Evolutionary conservation across 2,797 vertebrate species (phyloP).

Genomic region (Odontamblyopus rebecca): DNA sequence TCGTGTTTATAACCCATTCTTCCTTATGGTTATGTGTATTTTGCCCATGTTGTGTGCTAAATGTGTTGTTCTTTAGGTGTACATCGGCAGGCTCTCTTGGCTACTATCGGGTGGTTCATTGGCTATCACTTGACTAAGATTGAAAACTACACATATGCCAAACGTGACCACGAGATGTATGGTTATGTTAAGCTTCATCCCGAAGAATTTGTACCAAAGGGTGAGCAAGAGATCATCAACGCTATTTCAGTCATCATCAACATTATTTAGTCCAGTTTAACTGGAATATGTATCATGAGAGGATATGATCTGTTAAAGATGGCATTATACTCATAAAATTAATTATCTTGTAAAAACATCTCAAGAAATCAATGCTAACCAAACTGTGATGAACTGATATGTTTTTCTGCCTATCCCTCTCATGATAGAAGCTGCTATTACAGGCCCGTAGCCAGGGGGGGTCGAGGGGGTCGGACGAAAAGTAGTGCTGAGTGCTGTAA

Average conservation of each 20-base stretch:
- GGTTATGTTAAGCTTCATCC: slow-evolving; percentile 84
- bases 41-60: neutral
- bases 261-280: no score
- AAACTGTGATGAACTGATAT: no score
- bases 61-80: slow-evolving; percentile 72
- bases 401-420: no score
- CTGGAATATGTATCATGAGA: neutral
- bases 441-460: no score
- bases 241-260: no score
- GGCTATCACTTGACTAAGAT: slow-evolving; percentile 85
- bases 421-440: no score
- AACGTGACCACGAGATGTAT: slow-evolving; percentile 80
- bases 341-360: no score
- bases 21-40: no score
- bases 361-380: no score
- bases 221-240: slow-evolving; percentile 54
- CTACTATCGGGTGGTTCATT: slow-evolving; percentile 80
- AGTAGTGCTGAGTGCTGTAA: no score
- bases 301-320: neutral
- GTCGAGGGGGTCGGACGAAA: no score
- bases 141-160: slow-evolving; percentile 78
- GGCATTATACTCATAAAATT: no score
- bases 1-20: neutral
- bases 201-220: slow-evolving; percentile 73
- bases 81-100: slow-evolving; percentile 84